These are phyloP conservation scores for Melopsittacus undulatus DNA, from an alignment of 2,797 vertebrate species.

Conservation along the genomic window DNA sequence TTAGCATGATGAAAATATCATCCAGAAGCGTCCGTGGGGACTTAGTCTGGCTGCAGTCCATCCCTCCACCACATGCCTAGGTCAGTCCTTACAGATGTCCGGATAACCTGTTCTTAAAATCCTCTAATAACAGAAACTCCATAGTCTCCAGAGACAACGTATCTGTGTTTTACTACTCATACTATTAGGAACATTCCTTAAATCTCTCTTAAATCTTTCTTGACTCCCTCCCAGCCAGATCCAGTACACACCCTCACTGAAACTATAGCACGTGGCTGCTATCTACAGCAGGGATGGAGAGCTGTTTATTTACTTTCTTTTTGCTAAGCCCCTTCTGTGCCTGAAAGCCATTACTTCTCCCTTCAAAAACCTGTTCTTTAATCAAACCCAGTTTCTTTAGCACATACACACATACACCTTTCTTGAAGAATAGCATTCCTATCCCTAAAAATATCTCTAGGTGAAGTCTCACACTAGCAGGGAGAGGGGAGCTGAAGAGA, in stretches of 20 bases:
- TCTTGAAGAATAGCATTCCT: not conserved
- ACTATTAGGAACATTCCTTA: not conserved
- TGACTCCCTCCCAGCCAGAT: not conserved
- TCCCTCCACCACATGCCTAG: not conserved
- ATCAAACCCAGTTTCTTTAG: not conserved
- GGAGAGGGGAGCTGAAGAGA: not conserved
- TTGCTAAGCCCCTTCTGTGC: not conserved
- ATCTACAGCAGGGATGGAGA: not conserved
- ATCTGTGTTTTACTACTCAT: not conserved
- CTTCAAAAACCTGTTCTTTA: not conserved
- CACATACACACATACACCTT: not conserved
- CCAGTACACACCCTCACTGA: not conserved
- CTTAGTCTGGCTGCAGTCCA: not conserved
- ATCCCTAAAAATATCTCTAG: not conserved
- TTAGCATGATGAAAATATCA: not conserved
- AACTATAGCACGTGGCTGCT: not conserved
- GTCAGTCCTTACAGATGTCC: conserved; percentile 2
- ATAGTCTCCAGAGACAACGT: not conserved
- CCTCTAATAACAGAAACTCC: not conserved
- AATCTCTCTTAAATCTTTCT: not conserved
- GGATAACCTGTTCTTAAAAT: not conserved
- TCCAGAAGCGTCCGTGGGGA: not conserved
- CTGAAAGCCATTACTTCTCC: not conserved
- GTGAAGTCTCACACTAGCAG: not conserved
- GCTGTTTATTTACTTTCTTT: not conserved